A percentile compares a stretch with the other conserved stretches of the same genome.
These are phyloP conservation scores for Smittia aterrima DNA, from an alignment of 2,888 invertebrate species.

Conservation along the genomic window DNA sequence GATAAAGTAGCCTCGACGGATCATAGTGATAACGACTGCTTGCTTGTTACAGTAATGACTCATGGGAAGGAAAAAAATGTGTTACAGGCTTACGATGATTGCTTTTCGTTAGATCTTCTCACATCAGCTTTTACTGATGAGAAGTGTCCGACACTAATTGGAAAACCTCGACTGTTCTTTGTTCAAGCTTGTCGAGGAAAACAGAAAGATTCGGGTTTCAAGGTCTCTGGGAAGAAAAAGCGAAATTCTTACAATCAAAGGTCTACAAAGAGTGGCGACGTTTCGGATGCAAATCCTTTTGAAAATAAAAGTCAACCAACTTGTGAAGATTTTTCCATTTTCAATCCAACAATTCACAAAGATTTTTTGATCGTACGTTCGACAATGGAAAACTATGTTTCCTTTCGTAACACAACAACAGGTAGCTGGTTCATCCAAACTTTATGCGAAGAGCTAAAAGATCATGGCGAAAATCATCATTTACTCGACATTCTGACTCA, in stretches of 20 bases:
- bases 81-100: conserved; percentile 80
- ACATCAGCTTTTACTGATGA: conserved; percentile 79
- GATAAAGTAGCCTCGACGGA: conserved; percentile 65
- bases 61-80: conserved; percentile 88
- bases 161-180: conserved; percentile 70
- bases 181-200: conserved; percentile 58
- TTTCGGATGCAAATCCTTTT: neutral
- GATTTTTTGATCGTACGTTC: conserved; percentile 59
- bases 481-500: neutral
- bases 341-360: conserved; percentile 51
- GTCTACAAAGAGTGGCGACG: neutral
- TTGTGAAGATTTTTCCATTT: neutral
- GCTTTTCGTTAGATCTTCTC: conserved; percentile 76
- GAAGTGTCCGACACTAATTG: conserved; percentile 79
- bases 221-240: neutral
- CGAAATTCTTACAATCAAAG: neutral
- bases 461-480: conserved; percentile 58
- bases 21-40: conserved; percentile 79
- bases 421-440: conserved; percentile 98
- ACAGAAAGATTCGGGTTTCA: neutral
- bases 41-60: conserved; percentile 78
- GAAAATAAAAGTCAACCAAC: neutral
- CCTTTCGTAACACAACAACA: conserved; percentile 78
- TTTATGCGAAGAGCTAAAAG: conserved; percentile 74
- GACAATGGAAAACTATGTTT: conserved; percentile 56